These are phyloP conservation scores for Meriones unguiculatus DNA, from an alignment of 2,113 vertebrate species.

Conservation along the genomic window DNA sequence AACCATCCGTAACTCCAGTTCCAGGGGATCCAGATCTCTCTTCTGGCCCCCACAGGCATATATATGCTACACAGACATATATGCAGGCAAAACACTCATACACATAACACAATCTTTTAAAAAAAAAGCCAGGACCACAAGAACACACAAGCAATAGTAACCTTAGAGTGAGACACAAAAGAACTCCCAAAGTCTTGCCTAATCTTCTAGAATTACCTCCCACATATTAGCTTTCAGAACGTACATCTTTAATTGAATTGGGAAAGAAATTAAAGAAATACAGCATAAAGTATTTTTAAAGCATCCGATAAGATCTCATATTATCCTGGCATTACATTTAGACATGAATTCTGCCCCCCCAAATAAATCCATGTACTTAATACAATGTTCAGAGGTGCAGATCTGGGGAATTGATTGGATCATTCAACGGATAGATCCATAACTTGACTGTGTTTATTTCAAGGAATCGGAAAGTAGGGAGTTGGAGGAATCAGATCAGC, in stretches of 20 bases:
- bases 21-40: neutral
- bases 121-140: slow-evolving; percentile 16
- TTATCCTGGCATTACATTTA: neutral
- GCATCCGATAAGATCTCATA: neutral
- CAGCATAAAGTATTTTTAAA: neutral
- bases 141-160: neutral
- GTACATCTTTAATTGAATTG: neutral
- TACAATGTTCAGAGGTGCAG: neutral
- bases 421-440: neutral
- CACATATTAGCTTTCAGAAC: neutral
- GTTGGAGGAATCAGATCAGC: neutral
- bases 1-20: neutral
- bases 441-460: neutral
- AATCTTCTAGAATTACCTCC: neutral
- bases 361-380: neutral
- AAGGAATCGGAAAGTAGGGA: neutral
- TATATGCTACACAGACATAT: neutral
- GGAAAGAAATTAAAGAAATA: slow-evolving; percentile 16
- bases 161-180: neutral
- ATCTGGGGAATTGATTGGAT: neutral
- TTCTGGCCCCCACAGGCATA: neutral
- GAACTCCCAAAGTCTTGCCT: neutral
- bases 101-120: neutral
- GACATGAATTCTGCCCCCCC: neutral
- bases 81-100: neutral